phyloP scores from a whole-genome alignment of 2,888 invertebrate genomes.

The Hymenopus coronatus region DNA sequence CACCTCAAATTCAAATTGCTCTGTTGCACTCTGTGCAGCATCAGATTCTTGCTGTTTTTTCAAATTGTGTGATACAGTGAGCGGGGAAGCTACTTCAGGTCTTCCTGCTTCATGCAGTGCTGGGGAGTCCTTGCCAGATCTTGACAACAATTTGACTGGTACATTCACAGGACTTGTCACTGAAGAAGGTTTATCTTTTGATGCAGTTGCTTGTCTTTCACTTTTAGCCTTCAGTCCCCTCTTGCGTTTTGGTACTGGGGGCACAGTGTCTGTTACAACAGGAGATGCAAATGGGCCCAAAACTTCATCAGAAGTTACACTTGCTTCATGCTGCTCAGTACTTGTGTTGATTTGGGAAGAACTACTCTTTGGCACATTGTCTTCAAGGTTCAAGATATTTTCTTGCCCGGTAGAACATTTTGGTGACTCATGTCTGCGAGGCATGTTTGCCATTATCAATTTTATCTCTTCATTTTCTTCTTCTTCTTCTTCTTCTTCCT shows the following conservation, averaged over 20 bases:
- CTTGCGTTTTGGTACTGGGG: not conserved
- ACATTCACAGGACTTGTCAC: not conserved
- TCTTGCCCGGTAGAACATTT: not conserved
- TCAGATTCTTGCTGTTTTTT: not conserved
- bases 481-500: conserved; percentile 42
- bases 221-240: not conserved
- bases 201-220: not conserved
- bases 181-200: not conserved
- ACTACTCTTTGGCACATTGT: not conserved
- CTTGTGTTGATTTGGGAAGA: not conserved
- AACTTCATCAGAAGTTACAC: not conserved
- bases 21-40: not conserved
- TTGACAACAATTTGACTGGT: not conserved
- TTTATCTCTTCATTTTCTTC: conserved; percentile 29
- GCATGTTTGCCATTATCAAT: not conserved
- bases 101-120: not conserved
- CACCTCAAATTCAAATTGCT: conserved; percentile 15
- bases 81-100: not conserved
- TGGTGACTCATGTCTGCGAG: not conserved
- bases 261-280: not conserved
- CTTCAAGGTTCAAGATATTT: not conserved
- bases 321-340: not conserved
- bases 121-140: not conserved
- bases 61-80: not conserved
- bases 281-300: not conserved